Evolutionary conservation across 2,113 vertebrate species (phyloP).

Genomic region (Phyllopteryx taeniolatus): DNA sequence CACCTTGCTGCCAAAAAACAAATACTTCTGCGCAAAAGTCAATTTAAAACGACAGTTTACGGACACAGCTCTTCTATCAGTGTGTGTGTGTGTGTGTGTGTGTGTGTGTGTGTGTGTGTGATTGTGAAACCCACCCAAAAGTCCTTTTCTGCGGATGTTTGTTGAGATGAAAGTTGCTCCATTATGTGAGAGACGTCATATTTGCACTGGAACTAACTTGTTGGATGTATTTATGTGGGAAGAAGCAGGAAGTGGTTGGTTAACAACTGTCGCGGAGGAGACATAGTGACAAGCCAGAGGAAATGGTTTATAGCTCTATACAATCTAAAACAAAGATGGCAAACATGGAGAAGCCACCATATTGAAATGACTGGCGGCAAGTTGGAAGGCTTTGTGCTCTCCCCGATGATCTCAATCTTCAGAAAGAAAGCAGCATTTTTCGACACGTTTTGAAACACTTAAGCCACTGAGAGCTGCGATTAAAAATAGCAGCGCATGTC

Average conservation of each 20-base stretch:
- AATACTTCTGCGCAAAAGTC: neutral
- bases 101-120: neutral
- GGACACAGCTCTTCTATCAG: neutral
- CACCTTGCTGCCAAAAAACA: neutral
- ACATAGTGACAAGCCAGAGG: constrained; percentile 5
- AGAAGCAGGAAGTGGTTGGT: constrained; percentile 40
- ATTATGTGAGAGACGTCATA: constrained; percentile 2
- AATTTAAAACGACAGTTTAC: neutral
- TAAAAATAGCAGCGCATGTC: constrained; percentile 46
- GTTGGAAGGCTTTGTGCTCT: neutral
- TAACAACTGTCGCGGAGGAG: constrained; percentile 19
- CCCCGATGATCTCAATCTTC: neutral
- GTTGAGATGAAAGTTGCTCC: constrained; percentile 37
- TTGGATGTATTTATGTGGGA: constrained; percentile 10
- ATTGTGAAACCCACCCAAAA: neutral
- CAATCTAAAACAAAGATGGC: neutral
- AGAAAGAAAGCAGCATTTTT: constrained; percentile 7
- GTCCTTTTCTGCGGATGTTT: constrained; percentile 6
- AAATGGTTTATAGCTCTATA: neutral
- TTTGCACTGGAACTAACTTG: neutral
- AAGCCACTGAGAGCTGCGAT: constrained; percentile 28
- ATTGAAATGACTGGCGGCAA: constrained; percentile 2
- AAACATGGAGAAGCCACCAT: neutral
- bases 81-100: neutral
- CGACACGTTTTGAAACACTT: constrained; percentile 14